These are phyloP conservation scores for Gopherus evgoodei DNA, from an alignment of 2,113 vertebrate species.

Conservation along the genomic window DNA sequence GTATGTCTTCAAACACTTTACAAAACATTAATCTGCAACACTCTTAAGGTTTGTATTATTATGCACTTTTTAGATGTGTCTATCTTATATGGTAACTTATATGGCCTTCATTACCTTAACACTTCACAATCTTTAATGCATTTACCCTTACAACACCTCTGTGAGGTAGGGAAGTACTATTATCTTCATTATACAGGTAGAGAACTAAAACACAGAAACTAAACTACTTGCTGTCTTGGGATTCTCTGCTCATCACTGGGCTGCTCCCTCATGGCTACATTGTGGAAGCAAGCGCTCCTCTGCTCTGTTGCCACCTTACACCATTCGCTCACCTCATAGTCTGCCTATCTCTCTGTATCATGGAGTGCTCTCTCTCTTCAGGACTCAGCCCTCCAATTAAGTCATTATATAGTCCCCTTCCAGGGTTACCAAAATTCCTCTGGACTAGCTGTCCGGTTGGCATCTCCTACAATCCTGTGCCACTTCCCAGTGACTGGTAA, in stretches of 20 bases:
- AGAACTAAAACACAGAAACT: neutral
- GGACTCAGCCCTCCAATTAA: neutral
- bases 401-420: neutral
- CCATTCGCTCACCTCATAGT: neutral
- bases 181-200: neutral
- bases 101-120: neutral
- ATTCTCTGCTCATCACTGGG: neutral
- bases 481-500: neutral
- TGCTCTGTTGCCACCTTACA: neutral
- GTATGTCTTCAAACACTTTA: neutral
- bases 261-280: neutral
- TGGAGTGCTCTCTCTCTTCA: neutral
- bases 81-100: neutral
- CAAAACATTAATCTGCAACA: slow-evolving; percentile 13
- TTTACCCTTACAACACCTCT: neutral
- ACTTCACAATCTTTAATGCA: neutral
- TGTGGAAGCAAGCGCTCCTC: neutral
- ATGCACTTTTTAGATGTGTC: neutral
- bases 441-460: neutral
- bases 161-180: neutral
- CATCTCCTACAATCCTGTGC: neutral
- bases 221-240: neutral
- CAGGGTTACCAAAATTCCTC: neutral
- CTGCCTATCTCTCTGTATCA: neutral
- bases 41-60: neutral